Base-by-base conservation (phyloP, 2,888 invertebrate species). In the Alviniconcha strummeri region DNA sequence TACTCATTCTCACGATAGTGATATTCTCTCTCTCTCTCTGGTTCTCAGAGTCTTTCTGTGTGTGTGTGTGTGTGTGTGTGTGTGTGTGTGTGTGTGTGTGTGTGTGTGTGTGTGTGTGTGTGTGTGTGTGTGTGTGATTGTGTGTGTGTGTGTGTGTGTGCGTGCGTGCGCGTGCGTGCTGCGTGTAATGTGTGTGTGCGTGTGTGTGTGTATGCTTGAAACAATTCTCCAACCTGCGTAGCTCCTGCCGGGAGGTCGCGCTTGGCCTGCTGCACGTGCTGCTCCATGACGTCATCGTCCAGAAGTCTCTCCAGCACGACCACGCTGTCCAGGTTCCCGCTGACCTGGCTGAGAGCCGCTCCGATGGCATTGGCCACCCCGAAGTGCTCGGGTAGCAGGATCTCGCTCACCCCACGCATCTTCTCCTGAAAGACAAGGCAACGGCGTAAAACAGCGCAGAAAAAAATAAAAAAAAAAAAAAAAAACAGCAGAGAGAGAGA, bases 311-410 rank as follows among this genome's bases (percentile, higher is more conserved):
- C 82, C 36, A 92, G 84, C 78, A 87, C 88, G 9, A 89, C 88
- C 4, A 91, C 89, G 3, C 85, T 80, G 77, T 92, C 92, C 8
- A 90, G 84, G 36, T 72, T 87, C 4, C 89, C 89, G 4, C 91
- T 89, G 2, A 93, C 88, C 83, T 93, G 92, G 81, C 92, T 90
- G 2, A 93, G 86, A 1, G 92, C 93, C 7, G 93, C 93, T 11
- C 93, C 93, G 5, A 93, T 89, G 7, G 93, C 93, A 87, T 93
- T 93, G 7, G 93, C 93, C 19, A 93, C 92, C 77, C 91, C 89
- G 64, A 84, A 88, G 83, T 90, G 82, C 19, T 87, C 81, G 8
- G 91, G 91, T 6, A 85, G 76, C 5, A 89, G 80, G 1, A 91
- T 77, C 54, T 85, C 76, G 9, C 87, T 87, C 9, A 89, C 85